Conservation (phyloP, 2,113 vertebrate species). For the Pseudopodoces humilis region DNA sequence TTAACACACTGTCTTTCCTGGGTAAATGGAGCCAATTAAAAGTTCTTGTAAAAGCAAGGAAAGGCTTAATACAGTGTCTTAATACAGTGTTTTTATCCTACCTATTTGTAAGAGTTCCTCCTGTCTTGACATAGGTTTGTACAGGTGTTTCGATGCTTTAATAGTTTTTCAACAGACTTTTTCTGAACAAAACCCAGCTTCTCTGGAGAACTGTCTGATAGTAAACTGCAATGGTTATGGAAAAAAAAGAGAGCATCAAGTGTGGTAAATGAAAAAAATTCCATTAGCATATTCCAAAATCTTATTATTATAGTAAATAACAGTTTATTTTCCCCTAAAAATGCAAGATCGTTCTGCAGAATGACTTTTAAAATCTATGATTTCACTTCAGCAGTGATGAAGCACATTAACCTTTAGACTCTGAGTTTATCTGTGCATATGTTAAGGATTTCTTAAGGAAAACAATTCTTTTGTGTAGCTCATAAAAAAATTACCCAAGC, state of each 20-base stretch:
- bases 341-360: neutral
- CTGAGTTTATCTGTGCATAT: slow-evolving; percentile 7
- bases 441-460: slow-evolving; percentile 33
- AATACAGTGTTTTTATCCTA: neutral
- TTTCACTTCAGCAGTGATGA: slow-evolving; percentile 31
- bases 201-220: neutral
- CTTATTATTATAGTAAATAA: slow-evolving; percentile 21
- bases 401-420: slow-evolving; percentile 39
- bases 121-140: neutral
- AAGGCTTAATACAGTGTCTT: neutral
- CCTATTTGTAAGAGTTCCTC: neutral
- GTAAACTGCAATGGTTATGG: neutral
- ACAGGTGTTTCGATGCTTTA: neutral
- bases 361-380: slow-evolving; percentile 32
- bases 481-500: neutral
- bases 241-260: neutral
- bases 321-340: neutral
- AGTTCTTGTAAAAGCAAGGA: neutral
- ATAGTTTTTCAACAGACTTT: neutral
- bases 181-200: neutral
- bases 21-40: neutral
- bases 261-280: neutral
- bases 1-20: neutral
- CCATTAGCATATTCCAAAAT: neutral
- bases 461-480: slow-evolving; percentile 1